A percentile compares a stretch with the other conserved stretches of the same genome.
Evolutionary conservation across 1,140 invertebrate species (phyloP).

Genomic region (Drosophila varians): DNA sequence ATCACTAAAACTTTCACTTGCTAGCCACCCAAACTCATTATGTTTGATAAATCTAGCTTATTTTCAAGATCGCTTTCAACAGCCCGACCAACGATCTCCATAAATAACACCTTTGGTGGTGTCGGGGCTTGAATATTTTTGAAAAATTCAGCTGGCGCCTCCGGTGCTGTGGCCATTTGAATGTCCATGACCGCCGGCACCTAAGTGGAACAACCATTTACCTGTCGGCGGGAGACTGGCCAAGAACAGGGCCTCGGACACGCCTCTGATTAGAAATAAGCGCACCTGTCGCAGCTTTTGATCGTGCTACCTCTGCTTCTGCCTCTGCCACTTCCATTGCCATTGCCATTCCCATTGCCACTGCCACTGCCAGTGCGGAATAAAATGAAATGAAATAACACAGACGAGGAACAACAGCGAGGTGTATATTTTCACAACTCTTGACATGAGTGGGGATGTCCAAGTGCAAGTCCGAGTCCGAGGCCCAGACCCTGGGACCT

Average conservation of each 20-base stretch:
- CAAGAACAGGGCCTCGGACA: slow-evolving; percentile 49
- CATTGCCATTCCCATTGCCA: slow-evolving; percentile 15
- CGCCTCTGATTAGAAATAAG: slow-evolving; percentile 75
- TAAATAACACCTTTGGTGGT: slow-evolving; percentile 49
- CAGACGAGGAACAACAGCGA: slow-evolving; percentile 23
- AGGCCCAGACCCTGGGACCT: background rate
- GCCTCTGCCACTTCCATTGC: background rate
- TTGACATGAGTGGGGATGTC: slow-evolving; percentile 60
- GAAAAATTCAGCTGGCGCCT: slow-evolving; percentile 52
- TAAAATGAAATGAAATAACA: slow-evolving; percentile 10
- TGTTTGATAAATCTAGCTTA: slow-evolving; percentile 33
- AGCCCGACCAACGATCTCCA: slow-evolving; percentile 24
- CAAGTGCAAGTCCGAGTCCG: background rate
- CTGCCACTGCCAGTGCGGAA: slow-evolving; percentile 1
- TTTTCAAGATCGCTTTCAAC: slow-evolving; percentile 25
- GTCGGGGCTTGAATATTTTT: slow-evolving; percentile 41
- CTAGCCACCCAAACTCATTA: slow-evolving; percentile 16
- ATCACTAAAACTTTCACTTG: slow-evolving; percentile 2
- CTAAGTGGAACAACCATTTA: slow-evolving; percentile 78
- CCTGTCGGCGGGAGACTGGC: slow-evolving; percentile 68
- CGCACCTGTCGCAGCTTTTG: slow-evolving; percentile 73
- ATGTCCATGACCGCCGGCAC: slow-evolving; percentile 53
- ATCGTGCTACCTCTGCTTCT: slow-evolving; percentile 40
- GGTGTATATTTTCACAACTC: slow-evolving; percentile 82
- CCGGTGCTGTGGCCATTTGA: slow-evolving; percentile 41